Base-by-base conservation (phyloP, 2,888 invertebrate genomes). In the Diogma glabrata region DNA sequence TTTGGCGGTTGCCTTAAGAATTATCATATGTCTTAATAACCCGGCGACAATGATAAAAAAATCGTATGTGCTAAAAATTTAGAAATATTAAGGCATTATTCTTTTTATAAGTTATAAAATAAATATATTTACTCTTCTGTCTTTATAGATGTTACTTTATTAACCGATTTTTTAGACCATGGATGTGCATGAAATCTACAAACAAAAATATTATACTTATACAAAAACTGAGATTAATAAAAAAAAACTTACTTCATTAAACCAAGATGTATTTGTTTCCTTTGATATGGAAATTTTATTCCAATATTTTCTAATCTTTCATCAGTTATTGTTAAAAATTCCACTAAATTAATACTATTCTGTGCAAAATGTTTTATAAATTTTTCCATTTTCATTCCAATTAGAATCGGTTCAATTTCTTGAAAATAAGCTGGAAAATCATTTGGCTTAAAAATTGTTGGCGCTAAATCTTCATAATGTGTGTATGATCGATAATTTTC, bases 131-230 rank as follows among this genome's bases (percentile, higher is more conserved):
- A 64, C 63, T 61, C 62, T 51, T 64, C 63, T 23, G 58, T 51
- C 1, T 57, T 55, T 40, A 54, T 60, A 45, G 59, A 61, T 16
- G 38, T 52, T 4, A 67, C 61, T 10, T 63, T 59, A 4, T 64
- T 64, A 26, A 69, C 63, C 0, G 66, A 62, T 26, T 60, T 63
- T 17, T 56, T 63, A 0, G 65, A 60, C 69, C 68, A 69, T 49
- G 68, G 68, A 59, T 66, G 60, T 9, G 67, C 57, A 55, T 69
- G 69, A 52, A 66, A 69, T 53, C 69, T 69, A 33, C n/a, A 49
- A 46, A 17, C 12, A 49, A 36, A 1, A 46, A 17, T 9, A 43
- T 26, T 24, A 36, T 45, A n/a, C 19, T 19, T 3, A 28, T 3
- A 47, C 3, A 7, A 26, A 17, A 19, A 16, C 6, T 7, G 4